Evolutionary conservation across 2,113 vertebrate species (phyloP), one percentile per base, ranked within the genome.

Genomic region (Pluvialis apricaria): DNA sequence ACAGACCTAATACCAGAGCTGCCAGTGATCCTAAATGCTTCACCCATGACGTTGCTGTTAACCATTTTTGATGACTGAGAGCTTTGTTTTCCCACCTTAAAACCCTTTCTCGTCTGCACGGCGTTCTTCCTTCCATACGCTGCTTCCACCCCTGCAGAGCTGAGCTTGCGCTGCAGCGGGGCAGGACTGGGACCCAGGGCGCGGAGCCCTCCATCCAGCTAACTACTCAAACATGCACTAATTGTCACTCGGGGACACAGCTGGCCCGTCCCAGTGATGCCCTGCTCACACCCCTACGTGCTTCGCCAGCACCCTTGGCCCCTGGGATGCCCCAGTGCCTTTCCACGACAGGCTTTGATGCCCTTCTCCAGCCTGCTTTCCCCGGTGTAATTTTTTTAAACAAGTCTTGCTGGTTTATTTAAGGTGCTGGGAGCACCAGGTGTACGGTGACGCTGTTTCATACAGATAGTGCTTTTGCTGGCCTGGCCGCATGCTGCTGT

Each of bases 101-200:
- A 68, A 54, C 51, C 68, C 45, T n/a, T 44, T 20, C 58, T 51
- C 60, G 24, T 21, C 32, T 65, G 18, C 36, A 31, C 9, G 36
- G 25, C 3, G 7, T 15, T 88, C 38, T 55, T 71, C 62, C 51
- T 65, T 54, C 40, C 3, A 0, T 5, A 40, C 0, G 1, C 57
- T 31, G 4, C 51, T n/a, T 29, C 20, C 26, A 40, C 15, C 19
- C 24, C 16, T 36, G 52, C 66, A 69, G 61, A 79, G 54, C 68
- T 51, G 60, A 60, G 69, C 38, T 65, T 10, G 40, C 18, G 6
- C 71, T 24, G 24, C 11, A 5, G 60, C 8, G 45, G 1, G 0
- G 78, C 66, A 40, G 71, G 47, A 26, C 36, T 12, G 18, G 58
- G 58, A 34, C 54, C 20, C 32, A 4, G 32, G 54, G 9, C 0